Evolutionary conservation across 2,113 vertebrate species (phyloP).

Genomic region (Helogale parvula): DNA sequence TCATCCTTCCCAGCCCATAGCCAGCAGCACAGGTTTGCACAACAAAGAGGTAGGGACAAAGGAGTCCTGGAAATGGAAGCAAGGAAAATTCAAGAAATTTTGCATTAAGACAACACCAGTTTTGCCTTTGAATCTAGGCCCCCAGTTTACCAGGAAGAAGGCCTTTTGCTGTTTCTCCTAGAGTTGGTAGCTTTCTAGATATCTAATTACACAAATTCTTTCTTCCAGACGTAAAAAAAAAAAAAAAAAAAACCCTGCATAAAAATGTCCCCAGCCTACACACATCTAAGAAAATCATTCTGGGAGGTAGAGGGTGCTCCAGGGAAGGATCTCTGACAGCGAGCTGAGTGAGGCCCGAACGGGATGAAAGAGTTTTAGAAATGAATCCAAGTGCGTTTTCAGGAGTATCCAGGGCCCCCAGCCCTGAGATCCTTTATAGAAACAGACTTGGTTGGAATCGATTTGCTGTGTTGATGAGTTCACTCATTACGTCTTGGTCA

Average conservation of each 20-base stretch:
- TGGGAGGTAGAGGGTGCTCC: not conserved
- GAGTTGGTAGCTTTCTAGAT: not conserved
- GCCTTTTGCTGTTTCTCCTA: not conserved
- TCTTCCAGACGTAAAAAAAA: not conserved
- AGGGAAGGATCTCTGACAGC: not conserved
- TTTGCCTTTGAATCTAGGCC: not conserved
- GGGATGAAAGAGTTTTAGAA: not conserved
- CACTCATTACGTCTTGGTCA: not conserved
- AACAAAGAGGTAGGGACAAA: not conserved
- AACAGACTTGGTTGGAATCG: constrained; percentile 13
- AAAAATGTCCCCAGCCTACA: not conserved
- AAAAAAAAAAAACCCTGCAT: not conserved
- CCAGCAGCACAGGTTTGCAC: not conserved
- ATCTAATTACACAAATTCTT: constrained; percentile 12
- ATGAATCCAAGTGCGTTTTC: not conserved
- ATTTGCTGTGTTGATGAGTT: constrained; percentile 47
- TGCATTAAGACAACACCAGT: not conserved
- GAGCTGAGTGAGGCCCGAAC: not conserved
- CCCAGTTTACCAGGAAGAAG: not conserved
- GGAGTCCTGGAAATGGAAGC: not conserved
- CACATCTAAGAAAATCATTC: not conserved
- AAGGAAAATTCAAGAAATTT: not conserved
- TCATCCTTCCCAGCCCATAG: not conserved
- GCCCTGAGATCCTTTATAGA: not conserved
- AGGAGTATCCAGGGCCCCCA: not conserved